Conservation (phyloP, 92 coral and sea anemone species). For the Paragorgia papillata region DNA sequence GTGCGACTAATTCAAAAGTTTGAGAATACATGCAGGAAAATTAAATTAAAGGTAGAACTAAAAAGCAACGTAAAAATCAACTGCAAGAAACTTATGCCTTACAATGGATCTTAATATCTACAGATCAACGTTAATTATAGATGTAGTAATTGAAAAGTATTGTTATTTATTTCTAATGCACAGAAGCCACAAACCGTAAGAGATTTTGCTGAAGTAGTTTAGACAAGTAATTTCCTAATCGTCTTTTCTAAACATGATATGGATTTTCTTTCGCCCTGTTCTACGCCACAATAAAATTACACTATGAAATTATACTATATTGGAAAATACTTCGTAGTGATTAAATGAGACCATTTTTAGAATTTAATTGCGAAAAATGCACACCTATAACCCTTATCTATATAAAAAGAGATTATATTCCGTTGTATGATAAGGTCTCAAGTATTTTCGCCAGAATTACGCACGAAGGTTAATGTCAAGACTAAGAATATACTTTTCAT, state of each 20-base stretch:
- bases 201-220: conserved; percentile 24
- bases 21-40: too few species aligned
- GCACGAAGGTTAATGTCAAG: too few species aligned
- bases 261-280: not conserved
- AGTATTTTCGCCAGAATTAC: not conserved
- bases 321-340: too few species aligned
- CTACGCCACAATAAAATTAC: conserved; percentile 12
- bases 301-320: too few species aligned
- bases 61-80: not conserved
- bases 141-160: conserved; percentile 42
- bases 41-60: not conserved
- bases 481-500: too few species aligned
- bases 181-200: conserved; percentile 26
- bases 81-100: not conserved
- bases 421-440: not conserved
- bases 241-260: conserved; percentile 21
- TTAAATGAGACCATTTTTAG: too few species aligned
- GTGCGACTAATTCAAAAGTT: too few species aligned
- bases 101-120: conserved; percentile 19
- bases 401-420: too few species aligned
- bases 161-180: conserved; percentile 42
- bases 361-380: too few species aligned
- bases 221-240: conserved; percentile 37
- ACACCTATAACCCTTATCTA: too few species aligned
- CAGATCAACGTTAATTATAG: conserved; percentile 27